These are phyloP conservation scores for Muricea muricata DNA, from an alignment of 92 coral and sea anemone genomes.

Conservation along the genomic window DNA sequence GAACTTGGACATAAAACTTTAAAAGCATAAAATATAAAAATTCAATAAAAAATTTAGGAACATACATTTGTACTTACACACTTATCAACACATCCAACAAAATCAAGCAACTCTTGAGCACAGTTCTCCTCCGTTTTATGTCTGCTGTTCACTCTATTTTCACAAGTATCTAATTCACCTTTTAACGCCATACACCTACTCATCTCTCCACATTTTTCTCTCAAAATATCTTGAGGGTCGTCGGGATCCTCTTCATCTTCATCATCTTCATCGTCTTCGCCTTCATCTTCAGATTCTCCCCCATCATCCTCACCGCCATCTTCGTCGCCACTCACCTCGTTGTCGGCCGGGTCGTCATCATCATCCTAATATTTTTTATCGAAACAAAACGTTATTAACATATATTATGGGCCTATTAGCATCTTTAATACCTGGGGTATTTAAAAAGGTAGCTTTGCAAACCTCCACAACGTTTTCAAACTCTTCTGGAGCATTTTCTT, in stretches of 20 bases:
- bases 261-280: conserved; percentile 85
- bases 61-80: conserved; percentile 78
- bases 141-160: conserved; percentile 81
- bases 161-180: conserved; percentile 70
- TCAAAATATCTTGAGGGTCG: conserved; percentile 81
- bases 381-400: neutral
- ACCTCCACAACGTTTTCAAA: conserved; percentile 27
- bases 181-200: conserved; percentile 75
- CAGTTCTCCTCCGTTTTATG: conserved; percentile 88
- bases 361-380: conserved; percentile 26
- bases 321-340: conserved; percentile 73
- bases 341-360: conserved; percentile 20
- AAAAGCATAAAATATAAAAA: no score
- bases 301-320: conserved; percentile 64
- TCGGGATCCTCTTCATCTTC: conserved; percentile 94
- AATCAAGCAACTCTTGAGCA: conserved; percentile 94
- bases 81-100: conserved; percentile 87
- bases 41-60: neutral
- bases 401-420: neutral
- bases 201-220: conserved; percentile 76
- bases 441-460: neutral
- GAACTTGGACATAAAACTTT: no score
- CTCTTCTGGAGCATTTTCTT: conserved; percentile 40
- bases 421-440: neutral
- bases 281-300: conserved; percentile 55